A percentile compares a stretch with the other conserved stretches of the same genome.
phyloP scores from a whole-genome alignment of 2,797 vertebrate genomes.

The Sebastes oblongus region DNA sequence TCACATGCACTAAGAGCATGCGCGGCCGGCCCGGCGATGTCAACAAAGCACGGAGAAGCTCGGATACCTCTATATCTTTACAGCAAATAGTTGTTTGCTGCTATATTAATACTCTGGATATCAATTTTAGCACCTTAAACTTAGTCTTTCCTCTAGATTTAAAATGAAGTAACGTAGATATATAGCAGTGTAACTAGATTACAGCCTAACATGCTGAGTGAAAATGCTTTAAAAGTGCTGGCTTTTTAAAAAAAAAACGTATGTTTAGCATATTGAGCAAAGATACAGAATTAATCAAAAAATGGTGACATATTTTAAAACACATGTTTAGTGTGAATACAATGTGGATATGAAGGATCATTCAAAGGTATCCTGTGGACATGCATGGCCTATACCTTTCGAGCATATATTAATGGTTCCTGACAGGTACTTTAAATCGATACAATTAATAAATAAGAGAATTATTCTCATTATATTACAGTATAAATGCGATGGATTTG shows the following conservation, averaged over 20 bases:
- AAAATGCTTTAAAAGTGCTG: neutral
- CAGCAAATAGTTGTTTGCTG: too few species aligned
- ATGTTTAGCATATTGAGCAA: neutral
- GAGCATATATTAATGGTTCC: neutral
- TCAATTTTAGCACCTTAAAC: neutral
- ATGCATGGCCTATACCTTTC: neutral
- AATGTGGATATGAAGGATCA: neutral
- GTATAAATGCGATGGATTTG: neutral
- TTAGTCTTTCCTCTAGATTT: neutral
- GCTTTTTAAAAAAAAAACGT: neutral
- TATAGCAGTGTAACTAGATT: neutral
- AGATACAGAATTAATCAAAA: neutral
- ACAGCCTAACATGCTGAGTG: neutral
- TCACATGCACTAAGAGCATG: too few species aligned
- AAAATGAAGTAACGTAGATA: neutral
- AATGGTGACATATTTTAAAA: neutral
- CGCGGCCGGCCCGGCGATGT: too few species aligned
- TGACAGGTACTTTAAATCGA: neutral
- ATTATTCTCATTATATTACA: neutral
- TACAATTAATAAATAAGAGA: neutral
- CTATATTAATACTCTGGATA: too few species aligned
- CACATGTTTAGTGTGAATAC: neutral
- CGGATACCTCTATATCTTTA: rapidly evolving
- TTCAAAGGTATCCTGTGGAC: neutral
- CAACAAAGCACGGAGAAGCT: too few species aligned